Evolutionary conservation across 2,797 vertebrate genomes (phyloP).

Genomic region (Florisuga fusca): DNA sequence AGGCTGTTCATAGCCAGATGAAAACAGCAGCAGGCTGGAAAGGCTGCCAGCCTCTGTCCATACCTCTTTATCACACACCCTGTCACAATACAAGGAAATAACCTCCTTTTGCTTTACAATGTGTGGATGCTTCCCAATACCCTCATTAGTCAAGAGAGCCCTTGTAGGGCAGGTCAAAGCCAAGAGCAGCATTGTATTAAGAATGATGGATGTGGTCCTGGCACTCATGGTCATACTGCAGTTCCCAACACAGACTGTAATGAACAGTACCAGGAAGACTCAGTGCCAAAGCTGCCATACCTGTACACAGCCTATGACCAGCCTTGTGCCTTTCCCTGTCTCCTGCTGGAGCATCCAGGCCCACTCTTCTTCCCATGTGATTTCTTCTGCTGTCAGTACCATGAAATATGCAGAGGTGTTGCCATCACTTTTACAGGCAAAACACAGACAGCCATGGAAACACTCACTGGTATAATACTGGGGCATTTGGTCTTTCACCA

Average conservation of each 20-base stretch:
- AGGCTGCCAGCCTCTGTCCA: neutral
- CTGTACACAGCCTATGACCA: neutral
- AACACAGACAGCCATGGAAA: neutral
- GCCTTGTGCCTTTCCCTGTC: neutral
- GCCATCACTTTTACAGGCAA: neutral
- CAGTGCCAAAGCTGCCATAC: neutral
- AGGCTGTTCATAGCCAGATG: slow-evolving; percentile 2
- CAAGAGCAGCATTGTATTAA: neutral
- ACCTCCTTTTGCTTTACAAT: slow-evolving; percentile 2
- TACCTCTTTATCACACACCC: neutral
- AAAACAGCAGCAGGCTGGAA: slow-evolving; percentile 8
- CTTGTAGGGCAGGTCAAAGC: neutral
- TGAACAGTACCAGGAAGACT: neutral
- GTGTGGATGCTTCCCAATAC: neutral
- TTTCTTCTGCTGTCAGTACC: neutral
- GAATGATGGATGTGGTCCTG: neutral
- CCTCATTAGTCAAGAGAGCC: neutral
- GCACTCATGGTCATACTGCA: neutral
- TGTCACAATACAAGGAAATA: slow-evolving; percentile 27
- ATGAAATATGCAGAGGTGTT: neutral
- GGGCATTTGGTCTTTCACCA: neutral
- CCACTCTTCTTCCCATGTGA: neutral
- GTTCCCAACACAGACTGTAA: neutral
- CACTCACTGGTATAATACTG: neutral
- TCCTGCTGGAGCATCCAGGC: neutral